Percentiles rank a stretch among this genome's conserved stretches.
phyloP scores from a whole-genome alignment of 1,140 invertebrate genomes.

The Atta texana region DNA sequence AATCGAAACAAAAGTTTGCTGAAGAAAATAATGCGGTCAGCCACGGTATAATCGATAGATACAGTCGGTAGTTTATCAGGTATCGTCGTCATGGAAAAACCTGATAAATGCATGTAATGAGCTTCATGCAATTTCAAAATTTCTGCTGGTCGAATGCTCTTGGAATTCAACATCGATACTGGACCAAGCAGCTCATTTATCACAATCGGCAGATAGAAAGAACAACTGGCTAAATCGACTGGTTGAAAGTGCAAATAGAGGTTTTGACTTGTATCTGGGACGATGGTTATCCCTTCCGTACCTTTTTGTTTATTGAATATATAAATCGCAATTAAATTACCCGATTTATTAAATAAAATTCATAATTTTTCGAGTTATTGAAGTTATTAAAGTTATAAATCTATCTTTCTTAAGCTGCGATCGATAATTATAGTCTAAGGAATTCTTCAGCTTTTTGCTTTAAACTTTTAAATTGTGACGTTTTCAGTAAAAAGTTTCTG shows the following conservation, averaged over 20 bases:
- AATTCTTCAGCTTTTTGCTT: too few relatives aligned
- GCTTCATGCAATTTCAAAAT: slow-evolving; percentile 43
- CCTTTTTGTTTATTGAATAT: slow-evolving; percentile 38
- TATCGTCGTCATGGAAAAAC: slow-evolving; percentile 29
- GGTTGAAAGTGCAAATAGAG: slow-evolving; percentile 80
- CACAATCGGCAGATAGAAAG: slow-evolving; percentile 77
- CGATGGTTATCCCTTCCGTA: slow-evolving; percentile 27
- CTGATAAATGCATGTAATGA: slow-evolving; percentile 29
- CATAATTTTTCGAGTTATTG: background rate
- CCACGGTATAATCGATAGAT: slow-evolving; percentile 66
- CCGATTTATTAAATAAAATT: background rate
- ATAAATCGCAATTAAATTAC: background rate
- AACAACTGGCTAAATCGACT: slow-evolving; percentile 69
- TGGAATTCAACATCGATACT: slow-evolving; percentile 30
- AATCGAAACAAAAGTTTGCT: slow-evolving; percentile 71
- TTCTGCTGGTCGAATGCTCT: slow-evolving; percentile 38
- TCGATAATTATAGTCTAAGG: too few relatives aligned
- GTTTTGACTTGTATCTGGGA: slow-evolving; percentile 20
- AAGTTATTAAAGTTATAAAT: background rate
- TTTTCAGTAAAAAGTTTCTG: too few relatives aligned
- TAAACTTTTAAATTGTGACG: too few relatives aligned
- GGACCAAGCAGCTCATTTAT: slow-evolving; percentile 79
- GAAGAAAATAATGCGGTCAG: slow-evolving; percentile 55
- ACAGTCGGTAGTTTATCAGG: slow-evolving; percentile 61
- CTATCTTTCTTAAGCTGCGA: background rate